Base-by-base conservation (phyloP, 1,140 invertebrate species). In the Dreissena rostriformis region DNA sequence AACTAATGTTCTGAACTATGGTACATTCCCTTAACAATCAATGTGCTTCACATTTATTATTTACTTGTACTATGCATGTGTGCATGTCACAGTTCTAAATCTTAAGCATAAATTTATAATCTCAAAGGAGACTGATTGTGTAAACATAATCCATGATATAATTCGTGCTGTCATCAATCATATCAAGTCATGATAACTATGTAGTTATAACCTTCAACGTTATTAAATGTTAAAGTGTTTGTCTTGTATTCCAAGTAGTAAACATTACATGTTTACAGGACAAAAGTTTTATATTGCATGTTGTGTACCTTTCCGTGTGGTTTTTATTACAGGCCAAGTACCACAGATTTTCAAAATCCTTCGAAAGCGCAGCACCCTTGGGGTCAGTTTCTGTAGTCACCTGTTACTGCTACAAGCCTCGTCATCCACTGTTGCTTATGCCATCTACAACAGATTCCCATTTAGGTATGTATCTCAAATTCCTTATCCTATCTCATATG, bases 311-410 rank as follows among this genome's bases (percentile, higher is more conserved):
- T 14, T 26, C n/a, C 24, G 71, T 26, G 22, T 28, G 22, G 10
- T 73, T 51, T 63, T 53, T 75, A 39, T 75, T 78, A n/a, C 19
- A 89, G 86, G 86, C 71, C 86, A 87, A 28, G 57, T 88, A 65
- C 86, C 86, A 66, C 86, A 87, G 66, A 88, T 87, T 55, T 70
- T 88, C 6, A 87, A 88, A 77, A 82, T 88, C 57, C 78, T 88
- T 19, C 63, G 77, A 17, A 78, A 79, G 61, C 49, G 86, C 8
- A 87, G 85, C 84, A 86, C 84, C 1, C 82, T 82, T 39, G 86
- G 86, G 63, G 81, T 88, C n/a, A 87, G 81, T 51, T 82, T 88
- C 24, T 15, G 84, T 15, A 87, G 83, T 61, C 84, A 84, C 14
- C 74, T 88, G 49, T 68, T 88, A 26, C 86, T 83, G 73, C 67